Conservation (phyloP, 2,888 invertebrate species). For the Eutolmus rufibarbis region DNA sequence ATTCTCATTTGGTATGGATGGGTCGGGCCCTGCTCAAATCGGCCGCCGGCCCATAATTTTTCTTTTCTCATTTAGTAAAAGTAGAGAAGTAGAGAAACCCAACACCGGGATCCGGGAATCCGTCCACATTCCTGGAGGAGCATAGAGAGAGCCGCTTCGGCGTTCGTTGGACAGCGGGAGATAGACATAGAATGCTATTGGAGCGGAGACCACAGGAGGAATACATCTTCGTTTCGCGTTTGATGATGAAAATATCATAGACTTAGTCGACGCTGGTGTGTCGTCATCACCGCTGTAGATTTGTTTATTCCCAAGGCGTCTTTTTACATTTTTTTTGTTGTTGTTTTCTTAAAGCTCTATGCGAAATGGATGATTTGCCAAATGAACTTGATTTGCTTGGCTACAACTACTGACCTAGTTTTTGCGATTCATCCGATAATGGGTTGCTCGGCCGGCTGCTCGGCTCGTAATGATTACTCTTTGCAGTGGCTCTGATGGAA, state of each 20-base stretch:
- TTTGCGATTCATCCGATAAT: not conserved
- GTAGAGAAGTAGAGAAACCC: not conserved
- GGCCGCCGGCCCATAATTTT: not conserved
- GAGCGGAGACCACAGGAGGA: not conserved
- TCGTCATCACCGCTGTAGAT: not conserved
- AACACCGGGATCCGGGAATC: not conserved
- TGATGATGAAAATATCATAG: slow-evolving; percentile 2
- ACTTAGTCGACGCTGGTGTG: not conserved
- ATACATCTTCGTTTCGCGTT: not conserved
- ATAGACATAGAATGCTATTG: not conserved
- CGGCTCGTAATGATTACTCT: not conserved
- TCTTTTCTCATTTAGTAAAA: not conserved
- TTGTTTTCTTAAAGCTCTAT: not conserved
- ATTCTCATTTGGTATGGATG: not conserved
- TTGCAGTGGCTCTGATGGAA: not conserved
- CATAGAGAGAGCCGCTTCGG: not conserved
- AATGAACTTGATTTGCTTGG: slow-evolving; percentile 28
- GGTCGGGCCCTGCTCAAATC: not conserved
- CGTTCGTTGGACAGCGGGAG: not conserved
- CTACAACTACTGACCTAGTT: slow-evolving; percentile 23
- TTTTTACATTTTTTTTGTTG: not conserved
- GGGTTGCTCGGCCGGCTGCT: not conserved
- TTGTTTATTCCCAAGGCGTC: not conserved
- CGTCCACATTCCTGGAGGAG: not conserved
- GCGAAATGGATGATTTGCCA: slow-evolving; percentile 16